Percentiles rank a stretch among this genome's conserved stretches.
Conservation (phyloP, 2,797 vertebrate species). For the Falco columbarius region DNA sequence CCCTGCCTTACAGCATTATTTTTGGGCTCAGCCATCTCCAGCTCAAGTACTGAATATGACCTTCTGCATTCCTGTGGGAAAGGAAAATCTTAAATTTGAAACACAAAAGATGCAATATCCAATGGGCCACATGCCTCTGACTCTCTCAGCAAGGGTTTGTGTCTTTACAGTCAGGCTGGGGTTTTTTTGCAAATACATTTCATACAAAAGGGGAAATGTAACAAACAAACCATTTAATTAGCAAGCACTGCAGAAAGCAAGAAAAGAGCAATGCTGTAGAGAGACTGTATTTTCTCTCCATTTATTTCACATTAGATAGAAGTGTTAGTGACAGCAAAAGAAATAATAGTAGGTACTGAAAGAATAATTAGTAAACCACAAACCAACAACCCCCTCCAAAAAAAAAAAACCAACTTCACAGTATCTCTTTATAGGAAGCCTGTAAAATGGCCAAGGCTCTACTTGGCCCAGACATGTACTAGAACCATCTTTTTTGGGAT, state of each 20-base stretch:
- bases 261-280: not conserved
- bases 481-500: not conserved
- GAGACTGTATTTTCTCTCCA: not conserved
- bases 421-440: not conserved
- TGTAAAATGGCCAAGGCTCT: not conserved
- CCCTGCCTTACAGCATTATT: not conserved
- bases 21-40: not conserved
- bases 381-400: not conserved
- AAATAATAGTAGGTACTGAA: not conserved
- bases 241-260: not conserved
- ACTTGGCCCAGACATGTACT: not conserved
- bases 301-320: not conserved
- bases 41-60: not conserved
- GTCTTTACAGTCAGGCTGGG: not conserved
- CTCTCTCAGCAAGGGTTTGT: not conserved
- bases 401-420: not conserved
- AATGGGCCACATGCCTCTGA: not conserved
- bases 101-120: not conserved
- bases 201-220: not conserved
- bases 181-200: not conserved
- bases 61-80: not conserved
- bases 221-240: conserved; percentile 27
- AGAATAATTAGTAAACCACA: not conserved
- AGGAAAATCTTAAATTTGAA: not conserved
- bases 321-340: not conserved